phyloP scores from a whole-genome alignment of 2,797 vertebrate species.

The Chloroceryle inda region DNA sequence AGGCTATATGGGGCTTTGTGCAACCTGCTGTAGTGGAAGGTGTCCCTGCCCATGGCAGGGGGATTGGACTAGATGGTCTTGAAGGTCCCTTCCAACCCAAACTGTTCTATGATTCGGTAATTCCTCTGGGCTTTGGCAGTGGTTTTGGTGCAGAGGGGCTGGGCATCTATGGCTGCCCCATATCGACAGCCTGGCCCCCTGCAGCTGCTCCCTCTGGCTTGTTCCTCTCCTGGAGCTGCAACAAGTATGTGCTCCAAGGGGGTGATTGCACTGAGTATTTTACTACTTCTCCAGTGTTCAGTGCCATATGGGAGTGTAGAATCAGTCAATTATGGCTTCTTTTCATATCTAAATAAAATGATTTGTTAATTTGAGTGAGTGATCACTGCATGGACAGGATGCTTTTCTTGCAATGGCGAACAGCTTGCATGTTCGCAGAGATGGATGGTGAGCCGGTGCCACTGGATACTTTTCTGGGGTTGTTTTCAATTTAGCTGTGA shows the following conservation, averaged over 20 bases:
- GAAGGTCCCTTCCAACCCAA: not conserved
- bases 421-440: constrained; percentile 80
- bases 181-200: not conserved
- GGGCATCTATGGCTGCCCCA: rapidly evolving
- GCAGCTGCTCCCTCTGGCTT: not conserved
- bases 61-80: not conserved
- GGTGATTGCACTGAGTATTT: not conserved
- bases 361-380: constrained; percentile 85
- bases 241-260: not conserved
- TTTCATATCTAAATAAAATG: constrained; percentile 80
- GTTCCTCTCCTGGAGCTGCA: not conserved
- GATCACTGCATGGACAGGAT: constrained; percentile 70
- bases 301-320: constrained; percentile 61
- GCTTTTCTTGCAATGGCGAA: constrained; percentile 71
- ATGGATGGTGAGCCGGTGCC: constrained; percentile 65
- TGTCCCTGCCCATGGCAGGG: not conserved
- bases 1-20: not conserved
- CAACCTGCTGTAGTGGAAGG: not conserved
- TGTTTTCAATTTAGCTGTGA: constrained; percentile 83
- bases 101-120: not conserved
- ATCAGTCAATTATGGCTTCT: constrained; percentile 77
- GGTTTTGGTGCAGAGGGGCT: not conserved
- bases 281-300: not conserved
- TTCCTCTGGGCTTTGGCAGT: not conserved
- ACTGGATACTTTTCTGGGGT: constrained; percentile 79